These are phyloP conservation scores for Yoshiicerus persimilis DNA, from an alignment of 1,140 invertebrate species.

Conservation along the genomic window DNA sequence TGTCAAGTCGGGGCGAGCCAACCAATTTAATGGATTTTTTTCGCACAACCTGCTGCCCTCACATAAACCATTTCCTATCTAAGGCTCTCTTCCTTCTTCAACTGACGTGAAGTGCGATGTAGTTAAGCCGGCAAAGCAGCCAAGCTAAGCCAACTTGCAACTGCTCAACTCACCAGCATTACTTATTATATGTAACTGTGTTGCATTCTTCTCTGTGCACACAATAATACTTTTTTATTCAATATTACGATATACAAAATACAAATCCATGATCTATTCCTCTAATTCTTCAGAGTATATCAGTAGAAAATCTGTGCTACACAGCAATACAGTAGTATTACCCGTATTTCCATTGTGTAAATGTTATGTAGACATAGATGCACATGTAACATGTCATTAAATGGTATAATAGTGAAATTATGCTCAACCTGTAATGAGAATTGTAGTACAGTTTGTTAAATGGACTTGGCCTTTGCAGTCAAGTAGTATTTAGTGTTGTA, in stretches of 20 bases:
- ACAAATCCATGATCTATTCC: too few relatives aligned
- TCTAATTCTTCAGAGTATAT: too few relatives aligned
- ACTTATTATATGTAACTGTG: too few relatives aligned
- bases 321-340: too few relatives aligned
- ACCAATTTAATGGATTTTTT: slow-evolving; percentile 16
- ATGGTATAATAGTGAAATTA: too few relatives aligned
- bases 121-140: not conserved
- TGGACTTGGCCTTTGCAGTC: not conserved
- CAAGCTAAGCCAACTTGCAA: not conserved
- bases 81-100: not conserved
- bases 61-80: not conserved
- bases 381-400: not conserved
- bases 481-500: not conserved
- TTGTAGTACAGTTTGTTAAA: not conserved
- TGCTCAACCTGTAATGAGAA: not conserved
- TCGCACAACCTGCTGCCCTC: slow-evolving; percentile 25
- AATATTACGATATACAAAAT: too few relatives aligned
- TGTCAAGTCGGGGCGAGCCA: slow-evolving; percentile 1
- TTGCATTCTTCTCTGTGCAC: not conserved
- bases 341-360: too few relatives aligned
- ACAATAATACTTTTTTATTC: not conserved
- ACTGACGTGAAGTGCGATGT: not conserved
- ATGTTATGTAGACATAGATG: not conserved
- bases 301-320: too few relatives aligned
- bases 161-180: not conserved